Base-by-base conservation (phyloP, 2,797 vertebrate species). In the Calcarius lapponicus region DNA sequence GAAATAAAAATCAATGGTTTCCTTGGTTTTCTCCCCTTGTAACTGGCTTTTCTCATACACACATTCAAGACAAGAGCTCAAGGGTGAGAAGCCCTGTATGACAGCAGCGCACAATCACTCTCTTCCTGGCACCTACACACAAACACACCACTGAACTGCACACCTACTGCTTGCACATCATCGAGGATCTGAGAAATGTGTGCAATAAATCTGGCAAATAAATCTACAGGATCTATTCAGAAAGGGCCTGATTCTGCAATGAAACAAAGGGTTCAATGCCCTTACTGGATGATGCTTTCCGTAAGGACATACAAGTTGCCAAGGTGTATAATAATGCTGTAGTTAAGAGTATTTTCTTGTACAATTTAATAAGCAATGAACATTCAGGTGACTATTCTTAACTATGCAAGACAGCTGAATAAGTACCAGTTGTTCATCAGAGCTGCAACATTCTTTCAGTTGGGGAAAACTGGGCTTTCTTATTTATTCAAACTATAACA, bases 321-420 rank as follows among this genome's bases (percentile, higher is more conserved):
- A 1, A 42, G 20, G 31, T n/a, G 57, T 31, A 56, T 29, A 40
- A 60, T 15, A 26, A 25, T 18, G 42, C 53, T 81, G 11, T 0
- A 73, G 56, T 28, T 79, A 78, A 88, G 50, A 90, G 87, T 50
- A 83, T 94, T 92, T 88, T 24, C 87, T 62, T 95, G 82, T 81
- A 88, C 58, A 76, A 79, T 69, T 90, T 80, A 92, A 95, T 80
- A 92, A 89, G 57, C 56, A 86, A 83, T 90, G 82, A 90, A 61
- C 75, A 67, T 88, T 80, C 69, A 86, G 42, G 40, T 91, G 91
- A 80, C 65, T 78, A 12, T 47, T 80, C 75, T 51, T 83, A 91
- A 87, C 74, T 9, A 6, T 29, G 34, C 38, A 56, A 89, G 79
- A 61, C 89, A 95, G 67, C 10, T 32, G 62, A 83, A 58, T 50